These are phyloP conservation scores for Diarsia dahlii DNA, from an alignment of 2,888 invertebrate species.

Conservation along the genomic window DNA sequence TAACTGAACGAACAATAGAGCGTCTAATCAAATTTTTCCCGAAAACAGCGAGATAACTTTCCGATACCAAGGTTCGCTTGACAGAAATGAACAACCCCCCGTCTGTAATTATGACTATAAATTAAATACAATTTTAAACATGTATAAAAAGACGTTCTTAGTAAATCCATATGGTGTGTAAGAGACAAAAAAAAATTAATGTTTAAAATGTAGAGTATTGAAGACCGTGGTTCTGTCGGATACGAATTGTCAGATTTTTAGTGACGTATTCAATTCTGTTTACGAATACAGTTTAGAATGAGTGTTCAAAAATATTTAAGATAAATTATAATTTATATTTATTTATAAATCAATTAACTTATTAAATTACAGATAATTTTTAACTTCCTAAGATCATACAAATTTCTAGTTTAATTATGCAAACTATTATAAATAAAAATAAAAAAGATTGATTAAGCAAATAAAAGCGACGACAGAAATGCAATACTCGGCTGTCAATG, in stretches of 20 bases:
- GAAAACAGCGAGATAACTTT: conserved; percentile 80
- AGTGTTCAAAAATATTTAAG: rapidly evolving
- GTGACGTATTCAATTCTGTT: conserved; percentile 71
- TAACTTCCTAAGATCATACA: rapidly evolving
- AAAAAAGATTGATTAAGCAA: neutral
- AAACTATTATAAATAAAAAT: neutral
- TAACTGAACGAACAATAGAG: conserved; percentile 65
- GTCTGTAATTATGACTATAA: conserved; percentile 32
- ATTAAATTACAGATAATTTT: neutral
- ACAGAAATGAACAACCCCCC: conserved; percentile 63
- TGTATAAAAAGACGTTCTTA: conserved; percentile 19
- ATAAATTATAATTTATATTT: neutral
- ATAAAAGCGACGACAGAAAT: neutral
- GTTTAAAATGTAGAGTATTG: conserved; percentile 31
- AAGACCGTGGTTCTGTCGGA: neutral
- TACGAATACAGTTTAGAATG: conserved; percentile 28
- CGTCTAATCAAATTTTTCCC: conserved; percentile 69
- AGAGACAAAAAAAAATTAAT: conserved; percentile 33
- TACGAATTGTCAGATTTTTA: conserved; percentile 66
- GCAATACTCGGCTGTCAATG: conserved; percentile 27
- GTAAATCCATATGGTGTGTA: conserved; percentile 30
- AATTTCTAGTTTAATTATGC: neutral
- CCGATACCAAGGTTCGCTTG: conserved; percentile 69
- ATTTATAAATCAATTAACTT: neutral
- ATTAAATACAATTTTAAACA: conserved; percentile 54